These are phyloP conservation scores for Eupithecia insigniata DNA, from an alignment of 2,888 invertebrate species.

Conservation along the genomic window DNA sequence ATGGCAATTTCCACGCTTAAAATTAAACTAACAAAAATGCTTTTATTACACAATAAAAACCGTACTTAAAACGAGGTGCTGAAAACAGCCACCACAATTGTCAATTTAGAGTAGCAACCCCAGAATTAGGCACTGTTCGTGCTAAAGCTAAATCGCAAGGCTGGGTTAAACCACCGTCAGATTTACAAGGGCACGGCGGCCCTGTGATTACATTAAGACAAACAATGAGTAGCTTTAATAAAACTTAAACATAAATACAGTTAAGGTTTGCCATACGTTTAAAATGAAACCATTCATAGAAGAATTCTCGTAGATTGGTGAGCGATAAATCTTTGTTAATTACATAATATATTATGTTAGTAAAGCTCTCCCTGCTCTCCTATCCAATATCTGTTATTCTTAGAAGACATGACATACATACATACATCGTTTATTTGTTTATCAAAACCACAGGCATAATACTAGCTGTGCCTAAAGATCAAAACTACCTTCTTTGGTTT, in stretches of 20 bases:
- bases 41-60: constrained; percentile 32
- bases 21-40: constrained; percentile 35
- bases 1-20: constrained; percentile 27
- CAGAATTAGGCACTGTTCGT: constrained; percentile 35
- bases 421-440: too few species aligned
- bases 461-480: too few species aligned
- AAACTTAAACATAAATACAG: constrained; percentile 5
- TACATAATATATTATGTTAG: too few species aligned
- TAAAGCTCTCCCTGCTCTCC: neutral
- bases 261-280: neutral
- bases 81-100: constrained; percentile 39
- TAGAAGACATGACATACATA: too few species aligned
- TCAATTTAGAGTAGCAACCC: constrained; percentile 42
- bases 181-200: constrained; percentile 35
- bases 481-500: too few species aligned
- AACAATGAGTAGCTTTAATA: constrained; percentile 1
- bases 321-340: neutral
- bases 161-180: constrained; percentile 22
- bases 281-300: neutral
- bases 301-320: neutral
- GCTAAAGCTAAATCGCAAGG: constrained; percentile 33
- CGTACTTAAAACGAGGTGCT: constrained; percentile 29
- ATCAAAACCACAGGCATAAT: too few species aligned
- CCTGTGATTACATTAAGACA: constrained; percentile 35
- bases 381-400: too few species aligned